Base-by-base conservation (phyloP, 2,888 invertebrate species). In the Diabrotica balteata region DNA sequence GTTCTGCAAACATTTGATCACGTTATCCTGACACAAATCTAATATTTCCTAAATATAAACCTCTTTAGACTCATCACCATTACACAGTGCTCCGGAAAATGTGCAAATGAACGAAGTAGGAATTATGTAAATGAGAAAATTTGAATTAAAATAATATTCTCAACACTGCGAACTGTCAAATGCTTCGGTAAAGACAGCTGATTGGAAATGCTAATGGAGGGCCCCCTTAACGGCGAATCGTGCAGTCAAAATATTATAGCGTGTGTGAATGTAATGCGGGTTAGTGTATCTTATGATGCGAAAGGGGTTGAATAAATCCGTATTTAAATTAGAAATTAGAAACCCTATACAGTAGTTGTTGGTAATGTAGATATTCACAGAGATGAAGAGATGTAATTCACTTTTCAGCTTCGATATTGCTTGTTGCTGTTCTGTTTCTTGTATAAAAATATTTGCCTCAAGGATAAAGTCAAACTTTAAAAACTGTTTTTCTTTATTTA, bases 61-160 rank as follows among this genome's bases (percentile, higher is more conserved):
- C 54, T 54, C 5, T 54, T 54, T 54, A n/a, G 54, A n/a, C 6
- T n/a, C 43, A 54, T 43, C n/a, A 54, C 54, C 54, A 43, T n/a
- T 11, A 54, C 43, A 54, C 7, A 54, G 54, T 42, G 43, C 42
- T n/a, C 54, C 54, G 43, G 54, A 43, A 54, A 54, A 54, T 54
- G 54, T 54, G 59, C 49, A 49, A 47, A 59, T 59, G 49, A 63
- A 63, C 44, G 50, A 57, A 46, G 17, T 55, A 43, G 50, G 50
- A 50, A 46, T 63, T 63, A 63, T 63, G 55, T 43, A 63, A 63
- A 63, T 53, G 49, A 5, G 50, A 17, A 46, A 55, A 63, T 63
- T 63, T 63, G 44, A 55, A 63, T 63, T 63, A 44, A 57, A 63
- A 63, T 63, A 57, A 63, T 63, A 63, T 55, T 43, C 50, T 55